phyloP scores from a whole-genome alignment of 2,797 vertebrate species.

The Malacoctenus gilli region DNA sequence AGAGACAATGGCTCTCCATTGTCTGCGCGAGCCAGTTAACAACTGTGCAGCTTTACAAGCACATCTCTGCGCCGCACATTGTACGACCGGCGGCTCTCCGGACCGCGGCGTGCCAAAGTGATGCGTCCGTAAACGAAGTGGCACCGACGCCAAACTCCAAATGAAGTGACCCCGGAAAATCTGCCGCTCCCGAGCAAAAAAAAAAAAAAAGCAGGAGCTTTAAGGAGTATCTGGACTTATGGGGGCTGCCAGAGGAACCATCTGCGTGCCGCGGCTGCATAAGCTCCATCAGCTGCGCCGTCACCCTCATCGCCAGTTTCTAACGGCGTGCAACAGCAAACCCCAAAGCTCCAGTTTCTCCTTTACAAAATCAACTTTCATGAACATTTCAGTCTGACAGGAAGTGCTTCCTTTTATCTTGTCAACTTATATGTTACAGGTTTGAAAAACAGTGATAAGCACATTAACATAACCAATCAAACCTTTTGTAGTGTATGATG shows the following conservation, averaged over 20 bases:
- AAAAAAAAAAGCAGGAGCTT: no score
- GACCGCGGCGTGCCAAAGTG: constrained; percentile 64
- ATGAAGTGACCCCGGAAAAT: constrained; percentile 68
- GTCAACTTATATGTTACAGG: background rate
- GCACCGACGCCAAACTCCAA: constrained; percentile 60
- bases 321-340: constrained; percentile 39
- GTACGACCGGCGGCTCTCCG: constrained; percentile 46
- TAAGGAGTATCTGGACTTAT: constrained; percentile 64
- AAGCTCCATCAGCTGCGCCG: constrained; percentile 67
- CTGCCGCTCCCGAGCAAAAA: constrained; percentile 59
- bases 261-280: constrained; percentile 67
- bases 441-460: background rate
- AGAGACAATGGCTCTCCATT: constrained; percentile 35
- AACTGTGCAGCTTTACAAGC: no score
- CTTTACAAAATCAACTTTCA: constrained; percentile 12
- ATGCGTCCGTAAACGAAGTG: constrained; percentile 56
- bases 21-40: constrained; percentile 32
- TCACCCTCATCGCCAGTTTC: constrained; percentile 59
- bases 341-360: constrained; percentile 2
- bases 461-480: background rate
- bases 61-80: constrained; percentile 49
- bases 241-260: constrained; percentile 70
- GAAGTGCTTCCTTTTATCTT: background rate
- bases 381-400: constrained; percentile 6
- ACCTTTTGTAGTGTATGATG: no score